Conservation (phyloP, 1,140 invertebrate species). For the Diploscapter pachys region DNA sequence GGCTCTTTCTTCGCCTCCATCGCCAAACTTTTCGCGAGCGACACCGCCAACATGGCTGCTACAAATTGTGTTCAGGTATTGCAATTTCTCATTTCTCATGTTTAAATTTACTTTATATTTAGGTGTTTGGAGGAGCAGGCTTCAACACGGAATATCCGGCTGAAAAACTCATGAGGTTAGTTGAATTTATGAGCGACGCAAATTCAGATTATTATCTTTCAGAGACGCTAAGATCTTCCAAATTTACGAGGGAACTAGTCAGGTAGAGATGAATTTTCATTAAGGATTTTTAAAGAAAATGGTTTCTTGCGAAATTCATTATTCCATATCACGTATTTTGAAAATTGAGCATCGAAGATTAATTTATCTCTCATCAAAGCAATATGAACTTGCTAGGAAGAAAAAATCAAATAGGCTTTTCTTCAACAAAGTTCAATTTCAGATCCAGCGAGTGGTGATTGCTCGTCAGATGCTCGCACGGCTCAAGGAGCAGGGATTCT, state of each 20-base stretch:
- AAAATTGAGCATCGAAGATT: too few relatives aligned
- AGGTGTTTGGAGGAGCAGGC: slow-evolving; percentile 86
- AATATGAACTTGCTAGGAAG: not conserved
- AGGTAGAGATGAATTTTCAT: slow-evolving; percentile 6
- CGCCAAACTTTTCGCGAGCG: slow-evolving; percentile 84
- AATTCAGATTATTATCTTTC: too few relatives aligned
- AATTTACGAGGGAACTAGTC: slow-evolving; percentile 89
- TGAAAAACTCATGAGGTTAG: slow-evolving; percentile 82
- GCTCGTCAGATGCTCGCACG: slow-evolving; percentile 68
- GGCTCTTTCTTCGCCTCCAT: slow-evolving; percentile 86
- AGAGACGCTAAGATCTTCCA: slow-evolving; percentile 97
- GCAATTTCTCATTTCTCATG: too few relatives aligned
- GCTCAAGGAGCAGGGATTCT: slow-evolving; percentile 18
- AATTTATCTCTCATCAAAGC: too few relatives aligned
- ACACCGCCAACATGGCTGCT: slow-evolving; percentile 89
- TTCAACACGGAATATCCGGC: slow-evolving; percentile 97
- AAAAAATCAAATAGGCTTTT: not conserved
- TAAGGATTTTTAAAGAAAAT: slow-evolving; percentile 9
- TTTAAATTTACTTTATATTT: too few relatives aligned
- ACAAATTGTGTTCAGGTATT: slow-evolving; percentile 85
- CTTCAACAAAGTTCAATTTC: slow-evolving; percentile 62
- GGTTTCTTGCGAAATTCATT: slow-evolving; percentile 34
- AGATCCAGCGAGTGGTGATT: slow-evolving; percentile 93
- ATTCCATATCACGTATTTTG: too few relatives aligned
- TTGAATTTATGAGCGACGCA: too few relatives aligned